Evolutionary conservation across 2,888 invertebrate genomes (phyloP), one percentile per base, ranked within the genome.

Genomic region (Nephrotoma guestfalica): DNA sequence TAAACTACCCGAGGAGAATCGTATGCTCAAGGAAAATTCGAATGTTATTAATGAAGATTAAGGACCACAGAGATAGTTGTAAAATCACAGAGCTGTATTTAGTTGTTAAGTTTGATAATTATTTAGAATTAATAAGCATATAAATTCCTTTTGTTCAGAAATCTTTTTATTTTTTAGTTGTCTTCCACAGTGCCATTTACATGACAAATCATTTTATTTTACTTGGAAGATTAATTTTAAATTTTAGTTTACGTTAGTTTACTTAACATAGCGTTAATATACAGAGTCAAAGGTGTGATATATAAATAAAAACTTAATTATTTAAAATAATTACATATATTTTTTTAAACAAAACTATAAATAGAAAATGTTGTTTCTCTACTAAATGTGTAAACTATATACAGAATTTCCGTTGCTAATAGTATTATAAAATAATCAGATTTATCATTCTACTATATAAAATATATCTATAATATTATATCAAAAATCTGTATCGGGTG

Each of bases 1-100:
- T 42, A 87, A 86, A 41, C 87, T 88, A 41, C 47, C 87, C 2
- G 89, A 89, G 71, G 89, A 89, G 42, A 89, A 88, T 86, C 88
- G 88, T 87, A 89, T 89, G 86, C 88, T 90, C 40, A 88, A 88
- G 45, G 47, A 86, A 9, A 86, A 88, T 18, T 87, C 84, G 84
- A 86, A 86, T 84, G 45, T 88, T 86, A 88, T 87, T 87, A 87
- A 88, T 85, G 87, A 83, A 30, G 88, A 87, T 45, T 88, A 88
- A 86, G 83, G 57, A 85, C 86, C 86, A 87, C n/a, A 41, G 42
- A 84, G 5, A 2, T 84, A 84, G 41, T 13, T 13, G 18, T n/a
- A 84, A 41, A 30, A 30, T 71, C 71, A 71, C 7, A 30, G 71
- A 13, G 71, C 30, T 71, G 71, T 71, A 71, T 30, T 18, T 71